phyloP scores from a whole-genome alignment of 1,140 invertebrate species.

The Drusus annulatus region DNA sequence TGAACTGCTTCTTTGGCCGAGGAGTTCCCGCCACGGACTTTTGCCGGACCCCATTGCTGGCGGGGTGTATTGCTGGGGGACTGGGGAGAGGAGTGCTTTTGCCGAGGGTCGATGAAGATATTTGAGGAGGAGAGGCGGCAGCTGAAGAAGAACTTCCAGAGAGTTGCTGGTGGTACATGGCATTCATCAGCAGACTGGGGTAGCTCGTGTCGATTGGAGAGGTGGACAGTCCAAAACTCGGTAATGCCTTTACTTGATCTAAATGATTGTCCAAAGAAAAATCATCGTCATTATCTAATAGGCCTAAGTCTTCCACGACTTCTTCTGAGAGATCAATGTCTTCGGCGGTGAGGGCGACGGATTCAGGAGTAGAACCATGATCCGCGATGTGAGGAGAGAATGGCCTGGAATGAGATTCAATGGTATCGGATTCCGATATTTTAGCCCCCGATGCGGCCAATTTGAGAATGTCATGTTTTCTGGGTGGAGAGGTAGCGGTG shows the following conservation, averaged over 20 bases:
- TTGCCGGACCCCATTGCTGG: slow-evolving; percentile 72
- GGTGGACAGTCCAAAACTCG: slow-evolving; percentile 63
- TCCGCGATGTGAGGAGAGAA: slow-evolving; percentile 68
- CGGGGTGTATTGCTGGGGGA: slow-evolving; percentile 69
- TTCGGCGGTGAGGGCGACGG: slow-evolving; percentile 70
- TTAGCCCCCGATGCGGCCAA: slow-evolving; percentile 73
- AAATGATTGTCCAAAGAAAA: slow-evolving; percentile 71
- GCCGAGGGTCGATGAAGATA: slow-evolving; percentile 63
- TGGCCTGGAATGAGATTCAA: slow-evolving; percentile 64
- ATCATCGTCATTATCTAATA: slow-evolving; percentile 74
- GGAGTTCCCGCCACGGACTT: slow-evolving; percentile 79
- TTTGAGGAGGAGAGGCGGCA: slow-evolving; percentile 63
- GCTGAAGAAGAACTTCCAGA: slow-evolving; percentile 67
- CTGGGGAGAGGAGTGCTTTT: slow-evolving; percentile 68
- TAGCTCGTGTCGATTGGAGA: slow-evolving; percentile 73
- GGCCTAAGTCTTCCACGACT: slow-evolving; percentile 75
- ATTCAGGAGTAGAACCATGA: slow-evolving; percentile 66
- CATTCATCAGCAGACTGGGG: slow-evolving; percentile 74
- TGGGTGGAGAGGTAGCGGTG: slow-evolving; percentile 56
- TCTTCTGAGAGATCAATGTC: slow-evolving; percentile 76
- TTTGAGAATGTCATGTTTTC: slow-evolving; percentile 72
- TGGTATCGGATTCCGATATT: slow-evolving; percentile 73
- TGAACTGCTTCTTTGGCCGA: slow-evolving; percentile 95
- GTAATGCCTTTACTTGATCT: slow-evolving; percentile 67
- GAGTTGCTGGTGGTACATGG: slow-evolving; percentile 74